Evolutionary conservation across 2,797 vertebrate species (phyloP), one percentile per base, ranked within the genome.

Genomic region (Melanotaenia parkinsoni): DNA sequence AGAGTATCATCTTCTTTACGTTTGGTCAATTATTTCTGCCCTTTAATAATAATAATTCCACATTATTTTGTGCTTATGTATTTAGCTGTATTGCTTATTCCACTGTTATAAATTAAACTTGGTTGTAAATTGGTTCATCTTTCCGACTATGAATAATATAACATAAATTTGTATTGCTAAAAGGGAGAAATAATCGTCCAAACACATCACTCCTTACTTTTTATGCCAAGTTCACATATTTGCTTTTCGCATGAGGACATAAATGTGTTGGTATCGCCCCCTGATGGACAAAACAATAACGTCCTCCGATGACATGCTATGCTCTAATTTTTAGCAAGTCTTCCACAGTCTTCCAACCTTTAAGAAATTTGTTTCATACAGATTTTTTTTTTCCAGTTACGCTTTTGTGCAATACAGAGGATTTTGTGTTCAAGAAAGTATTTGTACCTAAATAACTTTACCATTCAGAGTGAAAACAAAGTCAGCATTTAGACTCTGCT

Each of bases 211-310:
- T 47, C 40, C 40, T 20, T 20, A 5, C 43, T 45, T 20, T 20
- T 47, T 20, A 5, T n/a, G 16, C 18, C 2, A 47, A 47, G 20
- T 9, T 9, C 45, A 12, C 38, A 3, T n/a, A 47, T 5, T 9
- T 3, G 18, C 18, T 20, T 47, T 47, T 20, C 16, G 18, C 16
- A 16, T 0, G 5, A 66, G 37, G n/a, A n/a, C 12, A 11, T 4
- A 1, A 51, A 5, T 72, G 63, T 64, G 72, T 62, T n/a, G 35
- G 20, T 85, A 67, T 32, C 81, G 32, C 91, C 92, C 86, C 72
- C 91, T 92, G 72, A 81, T 91, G 91, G 90, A 71, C n/a, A 50
- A 32, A 62, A 67, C 47, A 37, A 0, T 8, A 81, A 86, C 26
- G 14, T 51, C 37, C 47, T 20, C 11, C 18, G 32, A 0, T n/a